phyloP scores from a whole-genome alignment of 1,140 invertebrate genomes.

The Lepidurus couesii region DNA sequence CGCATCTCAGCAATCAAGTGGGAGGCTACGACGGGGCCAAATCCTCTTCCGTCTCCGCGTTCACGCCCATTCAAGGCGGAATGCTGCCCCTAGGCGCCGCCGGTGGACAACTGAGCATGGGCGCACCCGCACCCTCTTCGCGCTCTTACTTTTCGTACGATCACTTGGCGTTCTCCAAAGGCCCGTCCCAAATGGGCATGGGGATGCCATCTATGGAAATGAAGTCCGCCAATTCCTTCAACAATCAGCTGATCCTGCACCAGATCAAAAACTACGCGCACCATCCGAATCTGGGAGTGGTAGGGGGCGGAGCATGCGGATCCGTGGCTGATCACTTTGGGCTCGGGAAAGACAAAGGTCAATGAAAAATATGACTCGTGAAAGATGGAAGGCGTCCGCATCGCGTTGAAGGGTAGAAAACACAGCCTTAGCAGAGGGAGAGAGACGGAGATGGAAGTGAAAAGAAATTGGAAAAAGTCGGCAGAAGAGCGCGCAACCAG shows the following conservation, averaged over 20 bases:
- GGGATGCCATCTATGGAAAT: conserved; percentile 44
- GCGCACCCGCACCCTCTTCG: conserved; percentile 56
- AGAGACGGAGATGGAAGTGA: neutral
- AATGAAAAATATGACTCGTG: neutral
- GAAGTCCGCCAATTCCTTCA: conserved; percentile 54
- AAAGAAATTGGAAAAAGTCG: neutral
- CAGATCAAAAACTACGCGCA: conserved; percentile 95
- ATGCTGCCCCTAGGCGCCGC: conserved; percentile 47
- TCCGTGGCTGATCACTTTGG: conserved; percentile 27
- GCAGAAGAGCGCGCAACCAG: neutral
- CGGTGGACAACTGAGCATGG: conserved; percentile 42
- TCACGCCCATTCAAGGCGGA: conserved; percentile 76
- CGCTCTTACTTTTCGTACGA: conserved; percentile 82
- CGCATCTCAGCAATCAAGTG: conserved; percentile 43
- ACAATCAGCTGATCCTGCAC: conserved; percentile 91
- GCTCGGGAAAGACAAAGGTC: conserved; percentile 31
- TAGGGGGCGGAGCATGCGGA: conserved; percentile 25
- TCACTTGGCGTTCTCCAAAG: conserved; percentile 71
- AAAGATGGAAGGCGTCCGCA: neutral
- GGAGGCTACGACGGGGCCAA: conserved; percentile 42
- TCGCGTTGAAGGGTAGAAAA: neutral
- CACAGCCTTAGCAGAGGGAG: neutral
- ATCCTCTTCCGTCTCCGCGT: conserved; percentile 68
- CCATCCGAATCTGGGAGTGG: conserved; percentile 54
- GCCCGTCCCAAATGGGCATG: conserved; percentile 39